Base-by-base conservation (phyloP, 2,797 vertebrate species). In the Momotus momota region DNA sequence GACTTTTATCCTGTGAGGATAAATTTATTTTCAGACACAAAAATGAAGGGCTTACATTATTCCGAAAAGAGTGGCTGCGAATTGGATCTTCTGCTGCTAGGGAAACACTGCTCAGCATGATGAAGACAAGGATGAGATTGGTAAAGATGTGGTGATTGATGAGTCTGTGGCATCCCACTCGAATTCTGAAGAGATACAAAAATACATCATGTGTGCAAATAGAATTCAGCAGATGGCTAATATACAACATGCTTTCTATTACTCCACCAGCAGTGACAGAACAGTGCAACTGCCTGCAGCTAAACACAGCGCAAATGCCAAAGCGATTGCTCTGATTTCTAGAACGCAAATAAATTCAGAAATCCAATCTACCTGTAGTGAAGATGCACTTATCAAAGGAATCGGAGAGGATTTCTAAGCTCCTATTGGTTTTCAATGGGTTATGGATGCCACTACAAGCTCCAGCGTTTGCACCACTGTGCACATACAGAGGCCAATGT, bases 61-160 rank as follows among this genome's bases (percentile, higher is more conserved):
- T 99, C 95, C 99, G 98, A 96, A 99, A 99, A 22, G 99, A 99
- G 94, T 99, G 98, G 97, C 99, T 99, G 90, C 99, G 98, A 97
- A 99, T 99, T 12, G 99, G 99, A 97, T 99, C 99, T 97, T 99
- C 99, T 0, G 99, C 99, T 16, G 99, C 99, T 7, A 99, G 98
- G 14, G 99, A 99, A 26, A 98, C 99, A 2, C 99, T 99, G 98
- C 99, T 99, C 95, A 99, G 98, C 99, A 99, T 99, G 98, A 99
- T 99, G 98, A 99, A 99, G 82, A 99, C 99, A 35, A 99, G 98
- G 98, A 99, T 99, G 96, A 99, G 99, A 98, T 99, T 99, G 97
- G 99, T 99, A 97, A 99, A 99, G 94, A 99, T 98, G 96, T 99
- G 99, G 88, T 99, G 99, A 97, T 99, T 99, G 97, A 99, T 99